These are phyloP conservation scores for Seladonia tumulorum DNA, from an alignment of 2,888 invertebrate genomes.

Conservation along the genomic window DNA sequence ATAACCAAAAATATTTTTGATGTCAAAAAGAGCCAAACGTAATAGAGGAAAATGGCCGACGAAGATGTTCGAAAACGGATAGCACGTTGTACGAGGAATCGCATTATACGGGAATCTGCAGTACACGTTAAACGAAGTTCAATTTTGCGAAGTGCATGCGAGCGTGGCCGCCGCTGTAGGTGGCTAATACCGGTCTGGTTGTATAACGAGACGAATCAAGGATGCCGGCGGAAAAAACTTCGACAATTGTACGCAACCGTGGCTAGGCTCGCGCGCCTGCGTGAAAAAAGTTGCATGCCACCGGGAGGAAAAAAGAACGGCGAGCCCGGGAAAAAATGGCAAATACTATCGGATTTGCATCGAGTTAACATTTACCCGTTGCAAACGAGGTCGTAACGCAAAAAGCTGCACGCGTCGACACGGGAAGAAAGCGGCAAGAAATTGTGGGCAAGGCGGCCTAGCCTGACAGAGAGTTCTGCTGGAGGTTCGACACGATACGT, in stretches of 20 bases:
- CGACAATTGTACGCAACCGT: not conserved
- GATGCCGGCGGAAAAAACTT: not conserved
- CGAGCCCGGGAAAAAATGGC: not conserved
- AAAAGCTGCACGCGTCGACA: not conserved
- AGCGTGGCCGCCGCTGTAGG: not conserved
- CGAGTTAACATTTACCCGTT: not conserved
- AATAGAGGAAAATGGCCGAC: not conserved
- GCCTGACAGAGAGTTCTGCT: not conserved
- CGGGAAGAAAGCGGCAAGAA: slow-evolving; percentile 6
- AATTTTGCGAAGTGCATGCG: not conserved
- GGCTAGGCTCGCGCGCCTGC: not conserved
- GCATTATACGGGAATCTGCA: too few relatives aligned
- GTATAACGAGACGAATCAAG: slow-evolving; percentile 18
- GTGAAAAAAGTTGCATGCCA: not conserved
- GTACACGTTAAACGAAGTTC: not conserved
- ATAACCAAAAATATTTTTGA: not conserved
- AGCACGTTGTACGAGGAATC: too few relatives aligned
- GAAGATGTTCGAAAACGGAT: not conserved
- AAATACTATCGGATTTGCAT: not conserved
- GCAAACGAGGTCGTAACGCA: not conserved
- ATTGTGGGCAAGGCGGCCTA: not conserved
- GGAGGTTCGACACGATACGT: not conserved
- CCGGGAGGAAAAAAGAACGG: not conserved
- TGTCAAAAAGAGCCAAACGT: not conserved
- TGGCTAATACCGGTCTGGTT: slow-evolving; percentile 2